phyloP scores from a whole-genome alignment of 2,113 vertebrate genomes.

The Alouatta palliata region DNA sequence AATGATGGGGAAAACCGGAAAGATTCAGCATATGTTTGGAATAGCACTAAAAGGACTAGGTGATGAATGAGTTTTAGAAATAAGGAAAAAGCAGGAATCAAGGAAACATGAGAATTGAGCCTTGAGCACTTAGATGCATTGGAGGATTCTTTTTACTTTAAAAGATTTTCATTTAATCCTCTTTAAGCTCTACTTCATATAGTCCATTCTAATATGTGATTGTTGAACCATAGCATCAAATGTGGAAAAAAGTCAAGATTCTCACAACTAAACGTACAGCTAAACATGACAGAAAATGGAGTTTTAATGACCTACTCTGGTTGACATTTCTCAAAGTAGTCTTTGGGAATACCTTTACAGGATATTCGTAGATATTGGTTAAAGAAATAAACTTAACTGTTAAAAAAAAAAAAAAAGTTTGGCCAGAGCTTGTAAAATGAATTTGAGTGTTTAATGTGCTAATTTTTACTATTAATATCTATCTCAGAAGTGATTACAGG shows the following conservation, averaged over 20 bases:
- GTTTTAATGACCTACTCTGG: not conserved
- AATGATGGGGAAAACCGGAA: not conserved
- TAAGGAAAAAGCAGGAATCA: not conserved
- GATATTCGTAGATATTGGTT: not conserved
- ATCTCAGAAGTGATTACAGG: not conserved
- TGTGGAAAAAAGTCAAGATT: not conserved
- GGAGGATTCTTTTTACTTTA: not conserved
- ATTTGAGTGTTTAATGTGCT: not conserved
- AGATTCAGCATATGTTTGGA: too few relatives aligned
- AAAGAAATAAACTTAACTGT: not conserved
- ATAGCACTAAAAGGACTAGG: not conserved
- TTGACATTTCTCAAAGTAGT: not conserved
- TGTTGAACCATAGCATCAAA: not conserved
- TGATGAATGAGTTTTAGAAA: not conserved
- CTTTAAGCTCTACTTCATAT: not conserved
- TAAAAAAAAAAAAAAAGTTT: slow-evolving; percentile 1
- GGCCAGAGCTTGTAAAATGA: not conserved
- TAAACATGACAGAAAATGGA: not conserved
- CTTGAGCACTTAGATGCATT: not conserved
- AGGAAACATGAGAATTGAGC: not conserved
- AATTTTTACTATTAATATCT: not conserved
- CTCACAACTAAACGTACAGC: not conserved
- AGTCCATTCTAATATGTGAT: not conserved
- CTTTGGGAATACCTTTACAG: not conserved
- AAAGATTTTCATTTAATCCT: not conserved